phyloP scores from a whole-genome alignment of 1,140 invertebrate genomes.

The Pomacea maculata region DNA sequence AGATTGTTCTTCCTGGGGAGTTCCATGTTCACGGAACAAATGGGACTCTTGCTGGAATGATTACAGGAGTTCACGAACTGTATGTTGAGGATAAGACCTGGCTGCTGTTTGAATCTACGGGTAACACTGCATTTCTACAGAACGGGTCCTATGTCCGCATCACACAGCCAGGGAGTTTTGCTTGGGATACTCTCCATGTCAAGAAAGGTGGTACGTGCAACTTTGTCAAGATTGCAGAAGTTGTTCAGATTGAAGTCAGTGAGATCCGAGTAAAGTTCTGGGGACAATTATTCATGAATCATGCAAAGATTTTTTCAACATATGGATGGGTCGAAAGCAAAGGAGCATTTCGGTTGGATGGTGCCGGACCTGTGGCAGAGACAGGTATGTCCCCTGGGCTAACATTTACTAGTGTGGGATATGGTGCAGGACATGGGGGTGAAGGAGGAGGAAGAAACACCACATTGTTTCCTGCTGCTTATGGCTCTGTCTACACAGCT shows the following conservation, averaged over 20 bases:
- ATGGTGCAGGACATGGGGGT: conserved; percentile 53
- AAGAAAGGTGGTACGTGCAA: conserved; percentile 37
- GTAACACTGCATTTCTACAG: conserved; percentile 46
- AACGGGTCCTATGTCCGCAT: conserved; percentile 41
- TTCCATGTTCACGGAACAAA: conserved; percentile 52
- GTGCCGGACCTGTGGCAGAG: conserved; percentile 40
- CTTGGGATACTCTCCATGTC: conserved; percentile 43
- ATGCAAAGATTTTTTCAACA: conserved; percentile 44
- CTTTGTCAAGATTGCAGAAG: conserved; percentile 42
- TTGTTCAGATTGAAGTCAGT: conserved; percentile 37
- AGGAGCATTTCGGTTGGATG: conserved; percentile 48
- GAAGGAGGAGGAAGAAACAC: conserved; percentile 41
- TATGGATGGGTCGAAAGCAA: conserved; percentile 51
- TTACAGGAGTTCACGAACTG: conserved; percentile 48
- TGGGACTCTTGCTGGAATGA: conserved; percentile 44
- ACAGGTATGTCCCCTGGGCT: conserved; percentile 40
- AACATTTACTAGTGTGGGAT: conserved; percentile 37
- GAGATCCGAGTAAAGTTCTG: conserved; percentile 47
- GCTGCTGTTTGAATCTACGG: conserved; percentile 44
- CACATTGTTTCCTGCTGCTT: conserved; percentile 28
- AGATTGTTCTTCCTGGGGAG: conserved; percentile 47
- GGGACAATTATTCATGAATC: conserved; percentile 51
- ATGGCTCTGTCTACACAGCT: conserved; percentile 47
- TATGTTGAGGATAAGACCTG: conserved; percentile 40
- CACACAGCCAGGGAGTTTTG: conserved; percentile 44